Evolutionary conservation across 1,140 invertebrate genomes (phyloP).

Genomic region (Bombus ignitus): DNA sequence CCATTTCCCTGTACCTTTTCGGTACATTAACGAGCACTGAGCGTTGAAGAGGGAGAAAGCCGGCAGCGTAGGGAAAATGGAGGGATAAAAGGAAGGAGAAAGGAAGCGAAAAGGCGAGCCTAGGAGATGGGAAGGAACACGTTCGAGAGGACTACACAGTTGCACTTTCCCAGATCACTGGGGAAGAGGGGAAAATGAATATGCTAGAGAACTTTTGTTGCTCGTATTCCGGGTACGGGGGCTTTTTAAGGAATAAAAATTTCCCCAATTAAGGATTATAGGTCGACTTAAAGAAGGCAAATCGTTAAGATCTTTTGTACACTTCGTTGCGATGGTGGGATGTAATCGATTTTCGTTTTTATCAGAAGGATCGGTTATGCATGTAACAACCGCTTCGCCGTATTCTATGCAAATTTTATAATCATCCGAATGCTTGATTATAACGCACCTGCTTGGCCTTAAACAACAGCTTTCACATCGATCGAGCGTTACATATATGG

Average conservation of each 20-base stretch:
- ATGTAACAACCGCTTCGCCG: neutral
- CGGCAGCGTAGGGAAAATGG: conserved; percentile 11
- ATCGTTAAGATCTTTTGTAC: conserved; percentile 10
- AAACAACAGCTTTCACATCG: neutral
- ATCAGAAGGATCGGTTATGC: neutral
- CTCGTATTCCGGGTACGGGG: conserved; percentile 4
- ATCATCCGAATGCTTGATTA: too few species aligned
- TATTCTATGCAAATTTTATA: neutral
- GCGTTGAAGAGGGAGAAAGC: neutral
- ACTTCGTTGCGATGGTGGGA: neutral
- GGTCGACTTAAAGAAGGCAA: conserved; percentile 4
- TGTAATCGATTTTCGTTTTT: conserved; percentile 10
- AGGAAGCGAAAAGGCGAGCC: conserved; percentile 15
- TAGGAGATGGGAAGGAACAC: conserved; percentile 1
- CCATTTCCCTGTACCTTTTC: conserved; percentile 38
- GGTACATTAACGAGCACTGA: conserved; percentile 45
- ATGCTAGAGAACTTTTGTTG: conserved; percentile 46
- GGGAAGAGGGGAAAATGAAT: conserved; percentile 41
- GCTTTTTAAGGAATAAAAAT: conserved; percentile 44
- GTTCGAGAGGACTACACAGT: conserved; percentile 36
- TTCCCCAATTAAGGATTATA: conserved; percentile 35
- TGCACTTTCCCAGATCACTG: conserved; percentile 61
- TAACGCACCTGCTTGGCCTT: neutral
- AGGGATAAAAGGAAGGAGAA: conserved; percentile 17
- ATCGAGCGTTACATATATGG: neutral